Percentiles rank a stretch among this genome's conserved stretches.
phyloP scores from a whole-genome alignment of 2,797 vertebrate genomes.

The Taeniopygia guttata region DNA sequence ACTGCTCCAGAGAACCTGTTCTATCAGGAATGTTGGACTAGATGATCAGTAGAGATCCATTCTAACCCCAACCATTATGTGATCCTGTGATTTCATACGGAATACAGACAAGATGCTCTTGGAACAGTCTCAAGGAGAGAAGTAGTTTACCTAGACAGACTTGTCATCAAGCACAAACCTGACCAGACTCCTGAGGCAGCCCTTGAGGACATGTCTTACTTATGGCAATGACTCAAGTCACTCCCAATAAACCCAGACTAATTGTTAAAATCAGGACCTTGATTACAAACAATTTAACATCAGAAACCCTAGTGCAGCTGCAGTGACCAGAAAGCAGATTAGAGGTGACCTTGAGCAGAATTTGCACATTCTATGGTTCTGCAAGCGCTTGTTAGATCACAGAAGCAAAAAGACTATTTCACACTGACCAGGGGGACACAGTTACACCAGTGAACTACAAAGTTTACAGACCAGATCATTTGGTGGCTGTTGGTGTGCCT shows the following conservation, averaged over 20 bases:
- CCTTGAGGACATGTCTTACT: not conserved
- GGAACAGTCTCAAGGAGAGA: not conserved
- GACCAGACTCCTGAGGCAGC: not conserved
- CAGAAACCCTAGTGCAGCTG: not conserved
- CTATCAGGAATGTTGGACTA: not conserved
- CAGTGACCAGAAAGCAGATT: not conserved
- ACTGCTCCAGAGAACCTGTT: not conserved
- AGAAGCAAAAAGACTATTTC: not conserved
- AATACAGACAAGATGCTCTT: not conserved
- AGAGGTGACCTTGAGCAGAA: not conserved
- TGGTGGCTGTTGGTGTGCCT: accelerated
- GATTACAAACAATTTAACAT: not conserved
- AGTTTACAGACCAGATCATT: not conserved
- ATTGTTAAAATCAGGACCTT: not conserved
- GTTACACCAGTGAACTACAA: not conserved
- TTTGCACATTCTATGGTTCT: not conserved
- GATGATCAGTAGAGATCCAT: not conserved
- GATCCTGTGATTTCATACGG: not conserved
- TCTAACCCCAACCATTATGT: not conserved
- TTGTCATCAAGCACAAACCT: not conserved
- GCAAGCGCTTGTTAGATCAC: not conserved
- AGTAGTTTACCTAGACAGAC: not conserved
- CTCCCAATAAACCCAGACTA: not conserved
- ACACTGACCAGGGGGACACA: not conserved
- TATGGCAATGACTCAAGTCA: not conserved